These are phyloP conservation scores for Furnarius figulus DNA, from an alignment of 2,113 vertebrate species.

Conservation along the genomic window DNA sequence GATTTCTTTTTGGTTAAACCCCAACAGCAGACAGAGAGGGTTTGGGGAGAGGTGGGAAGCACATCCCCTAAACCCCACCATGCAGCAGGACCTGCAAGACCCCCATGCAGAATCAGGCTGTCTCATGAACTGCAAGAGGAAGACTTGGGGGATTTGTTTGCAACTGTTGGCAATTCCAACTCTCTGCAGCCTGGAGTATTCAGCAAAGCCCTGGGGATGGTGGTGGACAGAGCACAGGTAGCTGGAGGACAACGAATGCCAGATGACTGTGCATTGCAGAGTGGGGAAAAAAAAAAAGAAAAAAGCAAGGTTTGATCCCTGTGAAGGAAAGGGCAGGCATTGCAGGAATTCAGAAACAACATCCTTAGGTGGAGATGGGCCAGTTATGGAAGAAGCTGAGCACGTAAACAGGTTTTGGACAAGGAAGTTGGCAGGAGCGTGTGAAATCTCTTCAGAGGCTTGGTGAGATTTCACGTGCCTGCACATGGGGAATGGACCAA, in stretches of 20 bases:
- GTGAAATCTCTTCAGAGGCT: not conserved
- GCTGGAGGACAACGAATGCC: not conserved
- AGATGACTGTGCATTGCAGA: not conserved
- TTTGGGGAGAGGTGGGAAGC: not conserved
- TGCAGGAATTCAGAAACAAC: conserved; percentile 50
- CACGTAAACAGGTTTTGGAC: not conserved
- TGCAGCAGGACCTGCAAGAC: not conserved
- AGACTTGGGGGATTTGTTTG: not conserved
- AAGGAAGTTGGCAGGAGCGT: conserved; percentile 2
- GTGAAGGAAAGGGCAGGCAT: conserved; percentile 31
- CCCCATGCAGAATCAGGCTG: not conserved
- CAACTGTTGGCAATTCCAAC: not conserved
- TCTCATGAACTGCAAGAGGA: not conserved
- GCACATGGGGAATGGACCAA: not conserved
- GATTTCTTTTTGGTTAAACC: not conserved
- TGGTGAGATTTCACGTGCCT: conserved; percentile 1
- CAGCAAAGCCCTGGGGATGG: not conserved
- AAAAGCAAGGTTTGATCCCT: not conserved
- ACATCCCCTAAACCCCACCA: not conserved
- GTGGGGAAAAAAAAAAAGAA: too few relatives aligned
- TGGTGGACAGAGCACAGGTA: not conserved
- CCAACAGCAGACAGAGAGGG: accelerated
- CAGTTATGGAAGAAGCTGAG: conserved; percentile 10
- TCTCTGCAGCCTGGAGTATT: not conserved
- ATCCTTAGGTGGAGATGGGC: conserved; percentile 11